phyloP scores from a whole-genome alignment of 2,113 vertebrate species.

The Heterocephalus glaber region DNA sequence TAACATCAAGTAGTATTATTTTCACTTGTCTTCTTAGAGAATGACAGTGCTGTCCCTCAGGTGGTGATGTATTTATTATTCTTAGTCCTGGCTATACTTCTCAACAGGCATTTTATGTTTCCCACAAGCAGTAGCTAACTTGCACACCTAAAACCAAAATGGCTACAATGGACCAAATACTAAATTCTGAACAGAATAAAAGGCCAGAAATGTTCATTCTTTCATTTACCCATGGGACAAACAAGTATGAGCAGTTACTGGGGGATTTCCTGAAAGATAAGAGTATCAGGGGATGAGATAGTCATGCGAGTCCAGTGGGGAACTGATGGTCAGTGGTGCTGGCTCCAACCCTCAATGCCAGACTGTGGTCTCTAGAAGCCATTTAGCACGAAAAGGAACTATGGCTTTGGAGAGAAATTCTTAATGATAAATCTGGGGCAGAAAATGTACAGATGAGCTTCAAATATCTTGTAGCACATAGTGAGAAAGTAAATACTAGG shows the following conservation, averaged over 20 bases:
- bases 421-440: not conserved
- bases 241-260: rapidly evolving
- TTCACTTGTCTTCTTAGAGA: not conserved
- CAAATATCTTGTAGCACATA: not conserved
- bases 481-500: not conserved
- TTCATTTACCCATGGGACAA: not conserved
- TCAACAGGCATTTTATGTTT: not conserved
- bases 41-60: rapidly evolving
- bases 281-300: not conserved
- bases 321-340: not conserved
- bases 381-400: not conserved
- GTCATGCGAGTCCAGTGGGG: not conserved
- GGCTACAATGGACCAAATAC: not conserved
- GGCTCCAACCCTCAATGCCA: not conserved
- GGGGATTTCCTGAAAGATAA: not conserved
- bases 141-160: not conserved
- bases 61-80: not conserved
- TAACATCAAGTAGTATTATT: not conserved
- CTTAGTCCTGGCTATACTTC: not conserved
- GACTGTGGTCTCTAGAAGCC: not conserved
- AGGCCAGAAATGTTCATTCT: not conserved
- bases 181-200: not conserved
- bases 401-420: not conserved
- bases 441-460: not conserved
- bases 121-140: not conserved